Conservation (phyloP, 2,113 vertebrate species). For the Gambusia holbrooki region DNA sequence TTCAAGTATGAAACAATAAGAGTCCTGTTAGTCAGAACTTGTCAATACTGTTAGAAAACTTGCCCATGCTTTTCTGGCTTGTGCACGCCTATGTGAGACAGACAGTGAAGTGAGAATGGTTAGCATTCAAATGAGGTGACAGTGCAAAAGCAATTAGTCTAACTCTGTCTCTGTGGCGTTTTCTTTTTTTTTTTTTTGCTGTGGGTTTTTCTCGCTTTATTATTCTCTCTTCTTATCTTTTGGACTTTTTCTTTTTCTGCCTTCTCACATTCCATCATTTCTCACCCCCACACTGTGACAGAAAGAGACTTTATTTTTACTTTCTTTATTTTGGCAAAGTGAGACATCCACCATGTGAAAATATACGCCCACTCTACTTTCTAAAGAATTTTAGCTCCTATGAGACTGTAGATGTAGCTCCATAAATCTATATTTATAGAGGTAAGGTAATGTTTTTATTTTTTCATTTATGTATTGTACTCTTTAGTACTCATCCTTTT, state of each 20-base stretch:
- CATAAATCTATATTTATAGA: no score
- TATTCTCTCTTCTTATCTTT: constrained; percentile 9
- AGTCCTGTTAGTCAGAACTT: constrained; percentile 6
- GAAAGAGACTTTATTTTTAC: constrained; percentile 6
- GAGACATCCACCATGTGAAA: constrained; percentile 6
- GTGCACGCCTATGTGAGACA: not conserved
- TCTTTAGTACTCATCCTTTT: constrained; percentile 9
- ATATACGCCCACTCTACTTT: constrained; percentile 9
- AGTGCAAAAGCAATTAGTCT: constrained; percentile 47
- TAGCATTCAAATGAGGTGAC: constrained; percentile 51
- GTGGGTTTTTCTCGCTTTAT: constrained; percentile 28
- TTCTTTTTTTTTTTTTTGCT: constrained; percentile 2
- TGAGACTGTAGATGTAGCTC: not conserved
- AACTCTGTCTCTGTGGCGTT: constrained; percentile 2
- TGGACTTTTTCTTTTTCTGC: not conserved
- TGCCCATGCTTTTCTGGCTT: constrained; percentile 34
- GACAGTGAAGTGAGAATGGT: constrained; percentile 31
- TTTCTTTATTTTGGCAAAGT: constrained; percentile 38
- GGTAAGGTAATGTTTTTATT: not conserved
- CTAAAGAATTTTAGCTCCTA: constrained; percentile 4
- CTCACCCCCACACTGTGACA: constrained; percentile 11
- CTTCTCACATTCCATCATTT: constrained; percentile 5
- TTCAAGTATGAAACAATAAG: constrained; percentile 22
- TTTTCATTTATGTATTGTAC: not conserved
- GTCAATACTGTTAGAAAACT: constrained; percentile 31